These are phyloP conservation scores for Netelia fuscicornis DNA, from an alignment of 2,888 invertebrate species.

Conservation along the genomic window DNA sequence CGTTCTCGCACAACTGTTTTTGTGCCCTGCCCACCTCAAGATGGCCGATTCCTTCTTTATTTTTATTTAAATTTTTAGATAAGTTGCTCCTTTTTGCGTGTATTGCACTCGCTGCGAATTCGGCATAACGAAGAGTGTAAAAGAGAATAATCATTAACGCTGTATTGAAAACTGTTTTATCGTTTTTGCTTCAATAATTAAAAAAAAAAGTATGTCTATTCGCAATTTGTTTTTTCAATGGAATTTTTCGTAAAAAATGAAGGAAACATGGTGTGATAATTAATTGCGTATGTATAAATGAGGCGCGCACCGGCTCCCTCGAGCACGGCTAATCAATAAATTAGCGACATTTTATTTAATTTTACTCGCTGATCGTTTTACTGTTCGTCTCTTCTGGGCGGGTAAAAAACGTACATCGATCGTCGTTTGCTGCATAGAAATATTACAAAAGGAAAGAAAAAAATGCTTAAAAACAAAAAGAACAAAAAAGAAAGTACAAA, in stretches of 20 bases:
- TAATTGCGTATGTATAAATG: too few species aligned
- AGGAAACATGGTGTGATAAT: too few species aligned
- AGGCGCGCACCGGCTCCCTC: constrained; percentile 1
- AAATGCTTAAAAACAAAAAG: constrained; percentile 10
- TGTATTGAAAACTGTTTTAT: constrained; percentile 18
- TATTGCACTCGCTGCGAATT: constrained; percentile 63
- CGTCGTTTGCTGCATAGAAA: constrained; percentile 1
- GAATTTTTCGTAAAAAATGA: background rate
- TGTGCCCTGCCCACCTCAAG: constrained; percentile 15
- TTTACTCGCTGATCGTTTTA: background rate
- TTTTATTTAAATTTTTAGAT: constrained; percentile 30
- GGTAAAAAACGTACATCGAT: constrained; percentile 12
- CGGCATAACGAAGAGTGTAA: background rate
- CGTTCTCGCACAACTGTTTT: constrained; percentile 29
- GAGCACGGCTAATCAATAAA: constrained; percentile 29
- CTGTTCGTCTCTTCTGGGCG: too few species aligned
- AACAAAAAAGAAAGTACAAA: constrained; percentile 68
- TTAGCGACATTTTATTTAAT: constrained; percentile 9
- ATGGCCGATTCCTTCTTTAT: constrained; percentile 28
- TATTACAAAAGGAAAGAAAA: too few species aligned
- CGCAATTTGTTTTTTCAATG: constrained; percentile 15
- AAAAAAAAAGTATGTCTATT: constrained; percentile 41
- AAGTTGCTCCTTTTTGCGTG: constrained; percentile 46
- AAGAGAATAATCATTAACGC: constrained; percentile 17
- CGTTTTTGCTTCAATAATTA: constrained; percentile 27